phyloP scores from a whole-genome alignment of 2,888 invertebrate genomes.

The Cylindroiulus punctatus region DNA sequence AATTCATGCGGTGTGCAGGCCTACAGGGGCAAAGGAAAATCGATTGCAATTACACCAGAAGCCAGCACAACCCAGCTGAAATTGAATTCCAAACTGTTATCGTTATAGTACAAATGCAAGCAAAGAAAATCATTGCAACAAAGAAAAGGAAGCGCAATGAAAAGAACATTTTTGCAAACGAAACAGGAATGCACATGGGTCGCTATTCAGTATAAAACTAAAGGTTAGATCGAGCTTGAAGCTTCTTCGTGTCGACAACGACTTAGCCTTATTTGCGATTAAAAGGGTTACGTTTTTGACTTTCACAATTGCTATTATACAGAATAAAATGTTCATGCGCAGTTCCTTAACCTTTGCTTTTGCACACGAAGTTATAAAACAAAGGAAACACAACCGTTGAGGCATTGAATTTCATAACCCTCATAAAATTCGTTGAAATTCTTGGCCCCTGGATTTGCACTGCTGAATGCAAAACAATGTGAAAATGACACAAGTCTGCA shows the following conservation, averaged over 20 bases:
- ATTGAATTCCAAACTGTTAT: slow-evolving; percentile 32
- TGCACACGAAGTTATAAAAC: not conserved
- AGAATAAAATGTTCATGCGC: not conserved
- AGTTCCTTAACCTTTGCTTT: slow-evolving; percentile 13
- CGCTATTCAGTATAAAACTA: not conserved
- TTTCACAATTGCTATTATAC: not conserved
- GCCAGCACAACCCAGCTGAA: slow-evolving; percentile 24
- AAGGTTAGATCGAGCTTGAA: not conserved
- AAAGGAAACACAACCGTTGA: not conserved
- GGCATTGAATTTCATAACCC: not conserved
- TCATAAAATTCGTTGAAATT: slow-evolving; percentile 23
- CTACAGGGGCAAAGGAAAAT: slow-evolving; percentile 3
- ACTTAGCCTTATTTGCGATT: not conserved
- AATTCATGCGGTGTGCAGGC: not conserved
- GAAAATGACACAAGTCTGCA: no score
- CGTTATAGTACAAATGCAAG: slow-evolving; percentile 24
- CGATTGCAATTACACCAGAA: not conserved
- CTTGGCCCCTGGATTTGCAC: not conserved
- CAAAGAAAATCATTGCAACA: not conserved
- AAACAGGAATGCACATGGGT: not conserved
- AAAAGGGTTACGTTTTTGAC: slow-evolving; percentile 12
- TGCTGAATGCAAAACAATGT: not conserved
- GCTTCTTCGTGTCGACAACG: not conserved
- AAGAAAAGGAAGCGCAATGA: not conserved
- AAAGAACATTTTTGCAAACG: not conserved